Evolutionary conservation across 2,888 invertebrate genomes (phyloP).

Genomic region (Dendrolimus pini): DNA sequence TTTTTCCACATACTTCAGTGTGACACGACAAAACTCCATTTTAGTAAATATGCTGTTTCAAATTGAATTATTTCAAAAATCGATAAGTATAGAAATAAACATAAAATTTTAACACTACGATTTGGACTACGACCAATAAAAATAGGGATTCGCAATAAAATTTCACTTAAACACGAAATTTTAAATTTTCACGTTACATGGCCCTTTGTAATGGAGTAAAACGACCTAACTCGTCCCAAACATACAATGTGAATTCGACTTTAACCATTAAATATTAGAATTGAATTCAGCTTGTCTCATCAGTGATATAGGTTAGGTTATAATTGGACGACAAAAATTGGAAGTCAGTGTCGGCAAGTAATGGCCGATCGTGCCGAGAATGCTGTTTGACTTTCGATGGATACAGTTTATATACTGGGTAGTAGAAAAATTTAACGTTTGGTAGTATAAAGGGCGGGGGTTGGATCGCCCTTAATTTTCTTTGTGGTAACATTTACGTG

Average conservation of each 20-base stretch:
- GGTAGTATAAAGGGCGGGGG: slow-evolving; percentile 11
- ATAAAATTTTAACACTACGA: no score
- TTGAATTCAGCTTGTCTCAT: slow-evolving; percentile 16
- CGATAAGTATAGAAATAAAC: no score
- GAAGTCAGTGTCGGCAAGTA: slow-evolving; percentile 75
- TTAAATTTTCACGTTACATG: slow-evolving; percentile 68
- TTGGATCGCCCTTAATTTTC: slow-evolving; percentile 47
- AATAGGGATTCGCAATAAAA: slow-evolving; percentile 66
- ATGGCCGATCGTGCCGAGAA: slow-evolving; percentile 69
- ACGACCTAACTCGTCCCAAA: slow-evolving; percentile 17
- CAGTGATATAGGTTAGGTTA: slow-evolving; percentile 29
- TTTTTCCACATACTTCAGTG: no score
- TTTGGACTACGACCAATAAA: slow-evolving; percentile 36
- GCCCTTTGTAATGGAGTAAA: slow-evolving; percentile 16
- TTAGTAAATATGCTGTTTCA: no score
- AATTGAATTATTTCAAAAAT: no score
- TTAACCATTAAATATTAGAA: slow-evolving; percentile 11
- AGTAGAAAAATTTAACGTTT: slow-evolving; percentile 43
- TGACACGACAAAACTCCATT: no score
- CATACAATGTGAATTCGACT: slow-evolving; percentile 11
- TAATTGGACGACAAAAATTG: slow-evolving; percentile 54
- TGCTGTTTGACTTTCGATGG: slow-evolving; percentile 62
- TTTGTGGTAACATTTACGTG: slow-evolving; percentile 46
- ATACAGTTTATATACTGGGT: slow-evolving; percentile 35
- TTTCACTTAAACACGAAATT: slow-evolving; percentile 73